Conservation (phyloP, 1,140 invertebrate species). For the Tetramorium alpestre region DNA sequence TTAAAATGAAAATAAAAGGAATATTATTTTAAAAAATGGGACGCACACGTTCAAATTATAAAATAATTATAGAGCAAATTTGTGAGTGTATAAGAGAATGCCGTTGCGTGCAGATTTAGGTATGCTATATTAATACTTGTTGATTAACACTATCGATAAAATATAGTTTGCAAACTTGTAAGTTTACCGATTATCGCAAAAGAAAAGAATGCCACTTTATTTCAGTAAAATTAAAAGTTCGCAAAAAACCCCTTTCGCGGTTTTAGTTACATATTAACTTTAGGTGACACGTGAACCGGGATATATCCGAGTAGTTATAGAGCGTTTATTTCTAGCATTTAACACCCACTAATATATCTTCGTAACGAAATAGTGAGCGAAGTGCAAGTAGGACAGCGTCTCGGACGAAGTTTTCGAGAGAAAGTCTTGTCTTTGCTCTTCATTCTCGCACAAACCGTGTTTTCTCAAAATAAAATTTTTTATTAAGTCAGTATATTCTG, state of each 20-base stretch:
- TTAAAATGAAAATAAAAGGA: not conserved
- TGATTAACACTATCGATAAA: not conserved
- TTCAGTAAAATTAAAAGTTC: conserved; percentile 3
- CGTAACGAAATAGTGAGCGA: conserved; percentile 27
- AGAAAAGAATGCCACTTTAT: not conserved
- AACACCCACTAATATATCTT: conserved; percentile 41
- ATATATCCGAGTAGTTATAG: conserved; percentile 13
- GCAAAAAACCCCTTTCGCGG: not conserved
- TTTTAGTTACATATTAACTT: conserved; percentile 23
- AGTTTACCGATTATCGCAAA: not conserved
- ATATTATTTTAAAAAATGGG: not conserved
- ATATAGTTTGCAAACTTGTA: not conserved
- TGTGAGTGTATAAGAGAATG: not conserved
- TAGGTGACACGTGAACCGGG: not conserved
- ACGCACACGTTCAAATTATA: not conserved
- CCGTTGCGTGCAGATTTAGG: not conserved
- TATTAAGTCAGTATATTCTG: not conserved
- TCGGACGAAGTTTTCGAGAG: conserved; percentile 28
- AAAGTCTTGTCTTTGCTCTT: conserved; percentile 11
- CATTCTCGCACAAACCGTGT: not conserved
- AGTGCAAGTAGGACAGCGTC: conserved; percentile 26
- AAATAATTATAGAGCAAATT: not conserved
- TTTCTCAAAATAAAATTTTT: not conserved
- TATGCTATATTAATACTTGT: not conserved
- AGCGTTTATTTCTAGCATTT: conserved; percentile 52